Percentiles rank a stretch among this genome's conserved stretches.
Conservation (phyloP, 2,113 vertebrate species). For the Colius striatus region DNA sequence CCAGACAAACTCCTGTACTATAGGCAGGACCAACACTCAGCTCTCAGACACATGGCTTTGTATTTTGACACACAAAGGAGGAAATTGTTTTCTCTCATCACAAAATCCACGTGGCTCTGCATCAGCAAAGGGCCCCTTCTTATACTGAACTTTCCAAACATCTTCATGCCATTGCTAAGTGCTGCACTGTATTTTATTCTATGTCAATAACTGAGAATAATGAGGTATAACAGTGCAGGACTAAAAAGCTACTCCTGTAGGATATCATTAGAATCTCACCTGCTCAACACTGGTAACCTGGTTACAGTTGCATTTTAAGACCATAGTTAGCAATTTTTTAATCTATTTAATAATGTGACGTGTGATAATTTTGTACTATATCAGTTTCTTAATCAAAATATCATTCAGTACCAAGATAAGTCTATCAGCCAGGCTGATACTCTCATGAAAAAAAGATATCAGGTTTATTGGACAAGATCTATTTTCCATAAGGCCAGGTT, state of each 20-base stretch:
- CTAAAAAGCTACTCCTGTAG: background rate
- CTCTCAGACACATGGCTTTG: fast-evolving
- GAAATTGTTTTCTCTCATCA: background rate
- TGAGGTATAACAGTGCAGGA: fast-evolving
- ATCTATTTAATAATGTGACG: background rate
- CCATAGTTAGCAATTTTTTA: background rate
- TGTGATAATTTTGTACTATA: background rate
- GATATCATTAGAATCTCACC: background rate
- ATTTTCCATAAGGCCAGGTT: conserved; percentile 25
- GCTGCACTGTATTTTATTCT: background rate
- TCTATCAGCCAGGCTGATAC: background rate
- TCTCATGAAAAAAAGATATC: conserved; percentile 15
- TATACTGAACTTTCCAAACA: background rate
- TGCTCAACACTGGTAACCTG: background rate
- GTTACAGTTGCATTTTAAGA: background rate
- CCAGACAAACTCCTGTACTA: background rate
- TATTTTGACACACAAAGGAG: fast-evolving
- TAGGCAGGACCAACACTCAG: background rate
- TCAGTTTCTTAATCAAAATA: background rate
- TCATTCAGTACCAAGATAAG: background rate
- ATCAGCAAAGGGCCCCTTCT: background rate
- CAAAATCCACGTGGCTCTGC: background rate
- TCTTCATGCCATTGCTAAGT: fast-evolving
- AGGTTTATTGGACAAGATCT: conserved; percentile 45
- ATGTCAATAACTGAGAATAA: background rate